Evolutionary conservation across 2,797 vertebrate genomes (phyloP), one percentile per base, ranked within the genome.

Genomic region (Picus viridis): DNA sequence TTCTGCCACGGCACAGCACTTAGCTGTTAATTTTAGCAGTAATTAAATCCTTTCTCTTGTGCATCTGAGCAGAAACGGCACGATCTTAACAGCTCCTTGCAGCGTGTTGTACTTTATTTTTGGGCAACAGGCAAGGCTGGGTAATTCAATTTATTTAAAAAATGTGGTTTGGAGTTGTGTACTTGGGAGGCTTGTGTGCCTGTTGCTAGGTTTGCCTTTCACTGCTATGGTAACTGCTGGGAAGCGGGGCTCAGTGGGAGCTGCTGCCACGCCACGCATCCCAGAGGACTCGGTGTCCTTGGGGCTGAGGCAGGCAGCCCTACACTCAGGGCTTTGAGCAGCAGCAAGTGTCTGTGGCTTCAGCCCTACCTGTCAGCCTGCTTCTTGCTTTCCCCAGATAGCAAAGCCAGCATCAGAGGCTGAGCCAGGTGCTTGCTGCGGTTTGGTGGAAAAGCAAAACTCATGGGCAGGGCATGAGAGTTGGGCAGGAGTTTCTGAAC

Each of bases 181-280:
- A 91, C 85, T 93, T 64, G 34, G 57, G 53, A 69, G 79, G 79
- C 58, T 94, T 80, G 83, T 71, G 63, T 7, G 63, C 26, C 87
- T 92, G 71, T 94, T 96, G 82, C 83, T 97, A 91, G 65, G 89
- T 95, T 95, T 96, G 89, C 64, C 71, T 94, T 94, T 96, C 79
- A 96, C 20, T 85, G 75, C 90, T 95, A 95, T 96, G 90, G 92
- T 69, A 96, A 97, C 92, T 34, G 71, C 65, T 26, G 32, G 59
- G 73, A 49, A 84, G 80, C 15, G 4, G 23, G 7, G 63, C 61
- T 12, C 71, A 7, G 72, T 2, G 12, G 76, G 77, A 83, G 61
- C 29, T 12, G 65, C 62, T 6, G 30, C 77, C 4, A 0, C 2
- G 2, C 64, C 3, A 0, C 1, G n/a, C 77, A 47, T 95, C 92